phyloP scores from a whole-genome alignment of 23 tunicate genomes.

The Oikopleura vanhoeffeni region DNA sequence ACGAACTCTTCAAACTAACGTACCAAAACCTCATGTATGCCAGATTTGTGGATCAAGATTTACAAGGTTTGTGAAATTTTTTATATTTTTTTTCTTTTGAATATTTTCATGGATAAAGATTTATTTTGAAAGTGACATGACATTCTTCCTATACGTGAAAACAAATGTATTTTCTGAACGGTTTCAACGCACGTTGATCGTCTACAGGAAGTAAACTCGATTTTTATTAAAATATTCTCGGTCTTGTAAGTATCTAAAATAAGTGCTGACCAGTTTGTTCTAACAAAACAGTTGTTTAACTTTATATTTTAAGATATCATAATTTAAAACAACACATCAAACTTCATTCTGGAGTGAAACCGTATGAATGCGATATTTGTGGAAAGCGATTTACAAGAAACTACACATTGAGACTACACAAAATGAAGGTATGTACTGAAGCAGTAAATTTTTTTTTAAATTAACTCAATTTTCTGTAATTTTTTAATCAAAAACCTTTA shows the following conservation, averaged over 20 bases:
- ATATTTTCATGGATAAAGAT: background rate
- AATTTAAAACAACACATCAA: slow-evolving; percentile 93
- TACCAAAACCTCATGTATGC: slow-evolving; percentile 91
- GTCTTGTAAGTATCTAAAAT: background rate
- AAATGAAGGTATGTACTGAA: slow-evolving; percentile 78
- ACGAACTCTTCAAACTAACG: slow-evolving; percentile 63
- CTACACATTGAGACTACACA: slow-evolving; percentile 77
- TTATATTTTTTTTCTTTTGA: background rate
- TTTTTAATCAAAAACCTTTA: too few relatives aligned
- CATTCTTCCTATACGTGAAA: background rate
- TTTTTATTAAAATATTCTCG: background rate
- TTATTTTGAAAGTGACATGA: background rate
- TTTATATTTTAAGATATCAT: slow-evolving; percentile 33
- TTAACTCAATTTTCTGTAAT: too few relatives aligned
- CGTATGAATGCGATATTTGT: slow-evolving; percentile 84
- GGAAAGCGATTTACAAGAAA: slow-evolving; percentile 79
- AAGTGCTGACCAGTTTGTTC: too few relatives aligned
- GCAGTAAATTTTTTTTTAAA: too few relatives aligned
- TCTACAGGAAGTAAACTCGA: background rate
- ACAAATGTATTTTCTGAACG: background rate
- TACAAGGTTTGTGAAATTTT: slow-evolving; percentile 49
- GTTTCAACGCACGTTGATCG: background rate
- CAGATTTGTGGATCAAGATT: slow-evolving; percentile 89
- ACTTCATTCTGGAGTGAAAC: slow-evolving; percentile 87
- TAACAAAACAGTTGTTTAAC: background rate